Conservation (phyloP, 2,888 invertebrate species). For the Tenthredo distinguenda region DNA sequence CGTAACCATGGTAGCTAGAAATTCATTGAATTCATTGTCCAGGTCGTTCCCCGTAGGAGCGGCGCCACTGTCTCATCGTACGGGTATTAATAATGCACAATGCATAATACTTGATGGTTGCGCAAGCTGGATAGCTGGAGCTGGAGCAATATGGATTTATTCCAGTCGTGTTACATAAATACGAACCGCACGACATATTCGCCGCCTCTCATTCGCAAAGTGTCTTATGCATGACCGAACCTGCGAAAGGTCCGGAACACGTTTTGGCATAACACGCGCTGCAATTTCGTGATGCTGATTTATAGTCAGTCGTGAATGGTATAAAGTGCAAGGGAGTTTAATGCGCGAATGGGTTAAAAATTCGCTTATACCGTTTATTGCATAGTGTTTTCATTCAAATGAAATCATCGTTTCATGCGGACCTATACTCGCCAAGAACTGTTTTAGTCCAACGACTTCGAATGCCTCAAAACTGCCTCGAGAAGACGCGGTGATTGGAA, state of each 20-base stretch:
- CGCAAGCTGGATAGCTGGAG: conserved; percentile 36
- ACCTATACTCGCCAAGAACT: not conserved
- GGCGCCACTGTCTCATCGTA: conserved; percentile 42
- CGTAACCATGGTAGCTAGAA: conserved; percentile 25
- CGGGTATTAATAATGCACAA: conserved; percentile 40
- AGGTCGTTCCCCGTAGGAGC: conserved; percentile 6
- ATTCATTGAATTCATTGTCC: conserved; percentile 42
- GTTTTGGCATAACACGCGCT: conserved; percentile 41
- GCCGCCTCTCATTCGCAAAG: conserved; percentile 51
- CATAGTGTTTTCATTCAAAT: not conserved
- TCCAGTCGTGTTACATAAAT: conserved; percentile 53
- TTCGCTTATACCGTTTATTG: not conserved
- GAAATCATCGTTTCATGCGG: not conserved
- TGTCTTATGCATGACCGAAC: conserved; percentile 51
- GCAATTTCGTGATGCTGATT: conserved; percentile 30
- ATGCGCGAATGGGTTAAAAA: not conserved
- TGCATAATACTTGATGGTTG: conserved; percentile 44
- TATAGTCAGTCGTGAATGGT: conserved; percentile 23
- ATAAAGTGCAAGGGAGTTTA: conserved; percentile 14
- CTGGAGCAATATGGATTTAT: conserved; percentile 51
- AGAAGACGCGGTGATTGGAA: not conserved
- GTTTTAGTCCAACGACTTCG: not conserved
- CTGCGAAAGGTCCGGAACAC: conserved; percentile 43
- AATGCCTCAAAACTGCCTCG: not conserved
- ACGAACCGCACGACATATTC: conserved; percentile 48